Evolutionary conservation across 37 sponge, comb jelly and placozoan species (phyloP).

Genomic region (Ianthella basta): DNA sequence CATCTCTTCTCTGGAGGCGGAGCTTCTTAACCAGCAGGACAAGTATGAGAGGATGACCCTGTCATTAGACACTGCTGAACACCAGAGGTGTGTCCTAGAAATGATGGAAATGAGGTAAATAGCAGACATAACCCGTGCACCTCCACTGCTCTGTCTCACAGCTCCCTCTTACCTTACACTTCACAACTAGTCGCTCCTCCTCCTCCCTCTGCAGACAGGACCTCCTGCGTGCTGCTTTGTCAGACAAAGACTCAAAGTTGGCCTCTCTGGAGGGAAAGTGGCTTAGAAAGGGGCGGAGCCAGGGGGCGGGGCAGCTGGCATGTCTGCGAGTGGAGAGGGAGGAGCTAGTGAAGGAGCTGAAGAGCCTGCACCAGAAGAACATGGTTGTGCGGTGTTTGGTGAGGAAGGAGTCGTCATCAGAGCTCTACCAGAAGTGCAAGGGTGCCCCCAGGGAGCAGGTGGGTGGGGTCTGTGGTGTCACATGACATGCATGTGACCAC

Average conservation of each 20-base stretch:
- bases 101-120: too few species aligned
- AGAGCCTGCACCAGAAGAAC: constrained; percentile 1
- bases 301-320: neutral
- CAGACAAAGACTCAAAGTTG: neutral
- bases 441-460: constrained; percentile 20
- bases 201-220: constrained; percentile 3
- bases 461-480: neutral
- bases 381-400: neutral
- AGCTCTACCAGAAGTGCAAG: neutral
- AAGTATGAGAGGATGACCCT: too few species aligned
- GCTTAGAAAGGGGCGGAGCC: neutral
- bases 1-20: too few species aligned
- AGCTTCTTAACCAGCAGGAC: too few species aligned
- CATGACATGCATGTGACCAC: neutral
- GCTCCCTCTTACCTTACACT: too few species aligned
- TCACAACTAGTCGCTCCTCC: too few species aligned
- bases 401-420: neutral
- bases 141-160: too few species aligned
- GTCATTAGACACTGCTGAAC: too few species aligned
- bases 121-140: too few species aligned
- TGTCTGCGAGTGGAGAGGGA: constrained; percentile 6
- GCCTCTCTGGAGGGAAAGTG: neutral
- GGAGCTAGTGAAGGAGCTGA: neutral
- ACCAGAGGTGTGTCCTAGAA: too few species aligned
- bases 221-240: neutral